Conservation (phyloP, 2,797 vertebrate genomes). For the Morelia viridis region DNA sequence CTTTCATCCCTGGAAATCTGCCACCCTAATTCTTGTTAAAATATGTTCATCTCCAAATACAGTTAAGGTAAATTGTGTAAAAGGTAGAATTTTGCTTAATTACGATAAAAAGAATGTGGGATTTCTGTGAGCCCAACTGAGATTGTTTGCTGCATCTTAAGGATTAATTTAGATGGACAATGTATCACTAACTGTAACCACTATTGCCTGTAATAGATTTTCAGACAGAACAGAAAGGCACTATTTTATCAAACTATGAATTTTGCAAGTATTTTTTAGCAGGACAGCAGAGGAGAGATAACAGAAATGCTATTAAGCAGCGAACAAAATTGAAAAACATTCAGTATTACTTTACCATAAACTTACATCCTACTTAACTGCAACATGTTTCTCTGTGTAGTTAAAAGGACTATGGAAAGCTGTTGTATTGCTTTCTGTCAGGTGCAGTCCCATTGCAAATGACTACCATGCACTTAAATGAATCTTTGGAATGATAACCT, state of each 20-base stretch:
- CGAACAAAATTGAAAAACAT: background rate
- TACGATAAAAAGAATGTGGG: background rate
- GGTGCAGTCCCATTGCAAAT: background rate
- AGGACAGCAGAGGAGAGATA: background rate
- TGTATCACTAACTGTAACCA: background rate
- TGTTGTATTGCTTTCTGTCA: background rate
- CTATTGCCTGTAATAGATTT: background rate
- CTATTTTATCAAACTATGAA: background rate
- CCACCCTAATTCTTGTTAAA: background rate
- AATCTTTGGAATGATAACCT: background rate
- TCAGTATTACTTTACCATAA: background rate
- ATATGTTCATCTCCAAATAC: background rate
- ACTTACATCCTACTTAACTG: background rate
- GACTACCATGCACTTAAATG: background rate
- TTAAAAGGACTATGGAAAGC: background rate
- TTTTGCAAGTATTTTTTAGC: constrained; percentile 4
- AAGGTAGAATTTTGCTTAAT: background rate
- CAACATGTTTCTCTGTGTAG: background rate
- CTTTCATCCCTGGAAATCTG: background rate
- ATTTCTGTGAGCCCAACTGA: background rate
- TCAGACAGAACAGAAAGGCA: background rate
- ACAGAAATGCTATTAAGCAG: constrained; percentile 2
- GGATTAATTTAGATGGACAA: background rate
- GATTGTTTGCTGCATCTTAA: background rate
- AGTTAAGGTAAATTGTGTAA: background rate